Percentiles rank a stretch among this genome's conserved stretches.
These are phyloP conservation scores for Melanophora roralis DNA, from an alignment of 2,888 invertebrate genomes.

Conservation along the genomic window DNA sequence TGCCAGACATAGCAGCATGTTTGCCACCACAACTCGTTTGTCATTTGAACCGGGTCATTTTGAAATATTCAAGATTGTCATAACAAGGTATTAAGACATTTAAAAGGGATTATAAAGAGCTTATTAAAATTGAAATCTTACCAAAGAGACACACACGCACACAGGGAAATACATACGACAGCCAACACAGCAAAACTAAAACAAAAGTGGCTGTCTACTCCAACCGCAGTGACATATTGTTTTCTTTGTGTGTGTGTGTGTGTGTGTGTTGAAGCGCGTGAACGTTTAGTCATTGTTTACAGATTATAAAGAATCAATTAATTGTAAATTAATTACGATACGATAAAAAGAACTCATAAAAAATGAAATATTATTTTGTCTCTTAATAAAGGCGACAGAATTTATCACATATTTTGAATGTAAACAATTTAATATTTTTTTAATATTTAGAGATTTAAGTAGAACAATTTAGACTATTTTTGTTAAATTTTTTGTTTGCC, in stretches of 20 bases:
- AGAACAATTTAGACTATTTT: no score
- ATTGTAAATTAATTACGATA: slow-evolving; percentile 33
- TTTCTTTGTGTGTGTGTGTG: slow-evolving; percentile 4
- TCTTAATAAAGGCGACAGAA: no score
- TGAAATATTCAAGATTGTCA: slow-evolving; percentile 59
- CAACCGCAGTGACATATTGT: slow-evolving; percentile 39
- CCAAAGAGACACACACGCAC: neutral
- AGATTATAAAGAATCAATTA: slow-evolving; percentile 48
- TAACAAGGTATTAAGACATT: slow-evolving; percentile 62
- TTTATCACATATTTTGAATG: no score
- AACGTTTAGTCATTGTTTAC: slow-evolving; percentile 34
- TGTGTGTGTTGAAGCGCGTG: slow-evolving; percentile 25
- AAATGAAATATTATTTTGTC: no score
- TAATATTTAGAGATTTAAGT: no score
- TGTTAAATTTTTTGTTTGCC: no score
- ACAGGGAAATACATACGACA: neutral
- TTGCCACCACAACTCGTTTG: slow-evolving; percentile 31
- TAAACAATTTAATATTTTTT: no score
- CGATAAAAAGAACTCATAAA: neutral
- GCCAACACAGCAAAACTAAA: neutral
- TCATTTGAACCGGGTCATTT: slow-evolving; percentile 57
- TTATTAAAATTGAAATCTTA: slow-evolving; percentile 60
- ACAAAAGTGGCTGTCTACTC: neutral
- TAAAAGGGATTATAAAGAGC: slow-evolving; percentile 61
- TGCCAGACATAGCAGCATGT: neutral